Conservation (phyloP, 1,140 invertebrate genomes). For the Sitodiplosis mosellana region DNA sequence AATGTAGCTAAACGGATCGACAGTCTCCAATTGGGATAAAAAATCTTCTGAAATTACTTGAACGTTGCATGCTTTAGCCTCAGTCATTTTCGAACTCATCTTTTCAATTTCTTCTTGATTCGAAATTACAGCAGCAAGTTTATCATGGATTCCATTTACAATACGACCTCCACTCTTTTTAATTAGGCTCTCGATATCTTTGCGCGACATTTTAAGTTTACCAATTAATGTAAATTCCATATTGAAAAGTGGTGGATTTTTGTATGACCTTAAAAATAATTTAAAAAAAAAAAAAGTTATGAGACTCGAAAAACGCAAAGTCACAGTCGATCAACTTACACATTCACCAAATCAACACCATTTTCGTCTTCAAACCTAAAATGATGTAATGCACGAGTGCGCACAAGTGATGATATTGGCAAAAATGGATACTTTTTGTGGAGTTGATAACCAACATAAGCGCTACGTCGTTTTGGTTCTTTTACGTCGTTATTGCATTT, state of each 20-base stretch:
- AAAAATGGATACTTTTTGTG: no score
- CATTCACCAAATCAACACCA: no score
- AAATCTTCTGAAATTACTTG: conserved; percentile 65
- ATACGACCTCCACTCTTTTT: conserved; percentile 57
- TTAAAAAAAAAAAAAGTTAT: no score
- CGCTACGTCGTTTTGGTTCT: no score
- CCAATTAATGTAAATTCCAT: conserved; percentile 64
- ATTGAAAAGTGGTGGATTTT: conserved; percentile 48
- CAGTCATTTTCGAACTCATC: conserved; percentile 40
- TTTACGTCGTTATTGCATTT: no score
- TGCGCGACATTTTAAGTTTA: conserved; percentile 34
- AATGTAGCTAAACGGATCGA: no score
- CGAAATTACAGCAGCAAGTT: conserved; percentile 58
- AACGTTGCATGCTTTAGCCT: conserved; percentile 48
- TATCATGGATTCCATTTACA: conserved; percentile 39
- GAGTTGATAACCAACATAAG: no score
- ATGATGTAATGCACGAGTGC: no score
- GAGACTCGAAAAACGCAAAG: no score
- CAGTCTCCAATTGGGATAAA: conserved; percentile 20
- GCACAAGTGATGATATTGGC: no score
- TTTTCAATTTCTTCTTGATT: conserved; percentile 49
- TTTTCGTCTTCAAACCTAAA: no score
- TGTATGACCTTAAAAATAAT: conserved; percentile 11
- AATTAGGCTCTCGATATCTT: conserved; percentile 46
- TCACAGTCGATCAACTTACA: no score